A percentile compares a stretch with the other conserved stretches of the same genome.
Conservation (phyloP, 2,113 vertebrate species). For the Eubucco bourcierii region DNA sequence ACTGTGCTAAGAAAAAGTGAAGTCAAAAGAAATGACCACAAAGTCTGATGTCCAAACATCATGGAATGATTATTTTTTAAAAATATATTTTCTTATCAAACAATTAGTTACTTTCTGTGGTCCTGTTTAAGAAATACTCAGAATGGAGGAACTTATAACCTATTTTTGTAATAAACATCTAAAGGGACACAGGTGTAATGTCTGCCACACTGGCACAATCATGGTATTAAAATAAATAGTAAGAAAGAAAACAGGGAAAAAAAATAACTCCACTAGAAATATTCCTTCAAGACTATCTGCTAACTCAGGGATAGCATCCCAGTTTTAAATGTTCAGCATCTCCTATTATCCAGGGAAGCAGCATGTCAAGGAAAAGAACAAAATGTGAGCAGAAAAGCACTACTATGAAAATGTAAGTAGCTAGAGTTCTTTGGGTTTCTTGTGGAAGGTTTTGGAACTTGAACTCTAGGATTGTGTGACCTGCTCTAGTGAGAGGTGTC, state of each 20-base stretch:
- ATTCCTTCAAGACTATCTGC: not conserved
- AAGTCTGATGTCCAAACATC: not conserved
- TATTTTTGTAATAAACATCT: not conserved
- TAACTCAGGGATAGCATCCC: not conserved
- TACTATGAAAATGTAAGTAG: not conserved
- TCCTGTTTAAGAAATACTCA: not conserved
- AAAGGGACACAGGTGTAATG: not conserved
- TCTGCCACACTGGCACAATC: not conserved
- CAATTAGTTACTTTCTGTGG: not conserved
- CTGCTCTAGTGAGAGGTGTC: too few species aligned
- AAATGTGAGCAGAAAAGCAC: not conserved
- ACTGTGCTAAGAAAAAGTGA: not conserved
- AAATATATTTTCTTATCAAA: not conserved
- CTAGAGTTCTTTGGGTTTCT: not conserved
- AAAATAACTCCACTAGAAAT: not conserved
- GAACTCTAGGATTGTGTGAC: not conserved
- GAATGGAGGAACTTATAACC: not conserved
- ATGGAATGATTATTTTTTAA: accelerated
- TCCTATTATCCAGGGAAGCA: not conserved
- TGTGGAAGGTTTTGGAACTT: not conserved
- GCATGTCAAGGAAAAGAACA: not conserved
- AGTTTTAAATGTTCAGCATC: not conserved
- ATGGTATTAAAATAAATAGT: not conserved
- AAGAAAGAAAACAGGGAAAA: not conserved
- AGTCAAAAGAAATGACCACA: not conserved